Conservation (phyloP, 2,113 vertebrate species). For the Macaca fascicularis region T2T-MFA8v1.1 NC_088375.1:158163501-158164000, state of each 20-base stretch:
- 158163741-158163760: conserved; percentile 71
- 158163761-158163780: conserved; percentile 65
- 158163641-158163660: conserved; percentile 72
- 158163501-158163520: conserved; percentile 63
- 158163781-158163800: conserved; percentile 73
- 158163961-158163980: not conserved
- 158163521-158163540: conserved; percentile 64
- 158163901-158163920: not conserved
- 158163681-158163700: conserved; percentile 70
- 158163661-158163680: conserved; percentile 58
- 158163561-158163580: conserved; percentile 63
- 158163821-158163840: conserved; percentile 68
- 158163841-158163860: not conserved
- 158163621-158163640: conserved; percentile 50
- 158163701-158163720: conserved; percentile 73
- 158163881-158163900: not conserved
- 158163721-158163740: conserved; percentile 73
- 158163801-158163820: conserved; percentile 55
- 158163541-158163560: conserved; percentile 60
- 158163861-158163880: conserved; percentile 32
- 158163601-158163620: conserved; percentile 60
- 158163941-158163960: not conserved
- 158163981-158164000: conserved; percentile 45
- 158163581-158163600: conserved; percentile 65
- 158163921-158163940: conserved; percentile 12